Evolutionary conservation across 2,888 invertebrate genomes (phyloP).

Genomic region (Kuschelorhynchus macadamiae): DNA sequence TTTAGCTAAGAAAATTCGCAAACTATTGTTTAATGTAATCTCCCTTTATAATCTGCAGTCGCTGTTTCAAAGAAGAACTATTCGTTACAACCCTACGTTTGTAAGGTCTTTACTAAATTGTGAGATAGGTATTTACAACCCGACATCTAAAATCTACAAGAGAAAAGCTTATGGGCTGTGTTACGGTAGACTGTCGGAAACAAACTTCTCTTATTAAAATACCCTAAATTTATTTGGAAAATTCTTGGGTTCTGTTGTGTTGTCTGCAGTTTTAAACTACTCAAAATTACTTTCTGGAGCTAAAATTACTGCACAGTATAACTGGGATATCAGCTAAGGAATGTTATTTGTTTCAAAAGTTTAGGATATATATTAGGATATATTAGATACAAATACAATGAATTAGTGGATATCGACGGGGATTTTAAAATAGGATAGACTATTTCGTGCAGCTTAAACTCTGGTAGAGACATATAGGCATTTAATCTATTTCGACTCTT

Average conservation of each 20-base stretch:
- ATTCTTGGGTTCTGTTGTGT: constrained; percentile 30
- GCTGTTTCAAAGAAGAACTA: constrained; percentile 20
- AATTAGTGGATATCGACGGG: too few species aligned
- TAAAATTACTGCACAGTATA: too few species aligned
- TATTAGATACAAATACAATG: too few species aligned
- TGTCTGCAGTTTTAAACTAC: constrained; percentile 27
- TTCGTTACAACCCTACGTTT: constrained; percentile 24
- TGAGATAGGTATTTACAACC: constrained; percentile 41
- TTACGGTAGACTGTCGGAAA: constrained; percentile 30
- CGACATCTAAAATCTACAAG: constrained; percentile 43
- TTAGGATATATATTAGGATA: too few species aligned
- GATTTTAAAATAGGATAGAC: too few species aligned
- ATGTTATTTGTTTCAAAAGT: too few species aligned
- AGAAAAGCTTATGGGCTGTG: constrained; percentile 33
- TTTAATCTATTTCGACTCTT: too few species aligned
- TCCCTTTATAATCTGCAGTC: constrained; percentile 1
- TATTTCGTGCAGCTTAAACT: too few species aligned
- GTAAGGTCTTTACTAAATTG: constrained; percentile 26
- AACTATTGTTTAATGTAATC: constrained; percentile 13
- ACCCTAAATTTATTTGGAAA: constrained; percentile 40
- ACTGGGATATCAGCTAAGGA: too few species aligned
- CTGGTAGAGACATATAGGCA: too few species aligned
- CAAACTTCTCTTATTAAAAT: constrained; percentile 40
- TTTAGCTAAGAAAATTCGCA: background rate
- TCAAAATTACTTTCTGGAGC: background rate